These are phyloP conservation scores for Hylaeus anthracinus DNA, from an alignment of 1,140 invertebrate genomes.

Conservation along the genomic window DNA sequence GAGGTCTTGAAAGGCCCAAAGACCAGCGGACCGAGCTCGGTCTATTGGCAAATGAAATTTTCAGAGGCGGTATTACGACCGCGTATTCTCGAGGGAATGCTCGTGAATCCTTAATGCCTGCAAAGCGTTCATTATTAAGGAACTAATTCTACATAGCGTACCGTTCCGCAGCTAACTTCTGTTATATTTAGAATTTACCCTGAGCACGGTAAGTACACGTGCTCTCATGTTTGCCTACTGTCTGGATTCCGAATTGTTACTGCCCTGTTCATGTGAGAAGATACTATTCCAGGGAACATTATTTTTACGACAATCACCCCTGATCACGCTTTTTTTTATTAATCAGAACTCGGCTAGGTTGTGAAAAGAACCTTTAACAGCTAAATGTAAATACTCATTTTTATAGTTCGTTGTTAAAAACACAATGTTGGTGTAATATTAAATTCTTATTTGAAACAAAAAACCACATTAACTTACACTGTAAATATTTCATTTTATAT, in stretches of 20 bases:
- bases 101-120: conserved; percentile 37
- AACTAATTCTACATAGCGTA: conserved; percentile 34
- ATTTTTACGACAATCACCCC: too few relatives aligned
- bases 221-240: background rate
- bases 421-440: too few relatives aligned
- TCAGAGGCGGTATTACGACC: conserved; percentile 11
- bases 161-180: background rate
- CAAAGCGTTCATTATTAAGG: conserved; percentile 41
- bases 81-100: background rate
- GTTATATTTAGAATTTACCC: conserved; percentile 27
- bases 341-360: too few relatives aligned
- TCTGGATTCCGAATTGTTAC: background rate
- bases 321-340: too few relatives aligned
- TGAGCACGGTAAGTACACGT: background rate
- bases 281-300: too few relatives aligned
- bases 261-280: too few relatives aligned
- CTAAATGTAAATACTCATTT: too few relatives aligned
- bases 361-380: too few relatives aligned
- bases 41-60: conserved; percentile 43
- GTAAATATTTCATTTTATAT: too few relatives aligned
- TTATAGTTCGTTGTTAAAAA: too few relatives aligned
- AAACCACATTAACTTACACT: too few relatives aligned
- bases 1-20: conserved; percentile 7
- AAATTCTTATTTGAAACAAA: too few relatives aligned
- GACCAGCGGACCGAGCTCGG: background rate